Evolutionary conservation across 2,113 vertebrate genomes (phyloP), one percentile per base, ranked within the genome.

Genomic region (Solea senegalensis): DNA sequence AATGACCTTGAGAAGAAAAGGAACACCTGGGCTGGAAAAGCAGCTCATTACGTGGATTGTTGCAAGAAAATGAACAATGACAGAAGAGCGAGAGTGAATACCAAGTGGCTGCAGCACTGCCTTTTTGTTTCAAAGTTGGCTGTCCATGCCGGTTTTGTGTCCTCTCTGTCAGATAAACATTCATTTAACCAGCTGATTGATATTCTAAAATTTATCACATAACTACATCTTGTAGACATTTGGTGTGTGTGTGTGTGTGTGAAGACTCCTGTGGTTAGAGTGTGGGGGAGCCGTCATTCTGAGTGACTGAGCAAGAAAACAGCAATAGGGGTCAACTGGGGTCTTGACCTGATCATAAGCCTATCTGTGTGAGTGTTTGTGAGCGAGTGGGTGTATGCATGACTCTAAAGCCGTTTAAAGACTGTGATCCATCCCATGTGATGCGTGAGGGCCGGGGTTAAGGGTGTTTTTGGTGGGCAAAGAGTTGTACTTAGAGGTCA

Each of bases 41-140:
- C 81, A 72, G 82, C 83, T 90, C 88, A 86, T 90, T 91, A 90
- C 43, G 56, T 69, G 80, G 83, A 87, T 78, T 76, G 81, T 69
- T 60, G 69, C 80, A 74, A 54, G 72, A 81, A 89, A 90, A 90
- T 90, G 86, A 91, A 89, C 88, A 86, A 82, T 78, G 90, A 85
- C 86, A 88, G 79, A 65, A 56, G 77, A 77, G 65, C 49, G 14
- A 72, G 59, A 13, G 51, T 67, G 90, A 90, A 92, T 91, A 85
- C 78, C 72, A 90, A 91, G 83, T 7, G 53, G 78, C 66, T 65
- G 59, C 45, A 8, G 71, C 65, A 0, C 69, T 84, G 86, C 60
- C 68, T 86, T 89, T 87, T 86, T 85, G 73, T 86, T 83, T 87
- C 79, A 76, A 66, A 72, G 76, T 72, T 69, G 60, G 78, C 80